Percentiles rank a stretch among this genome's conserved stretches.
These are phyloP conservation scores for Argya squamiceps DNA, from an alignment of 2,797 vertebrate species.

Conservation along the genomic window DNA sequence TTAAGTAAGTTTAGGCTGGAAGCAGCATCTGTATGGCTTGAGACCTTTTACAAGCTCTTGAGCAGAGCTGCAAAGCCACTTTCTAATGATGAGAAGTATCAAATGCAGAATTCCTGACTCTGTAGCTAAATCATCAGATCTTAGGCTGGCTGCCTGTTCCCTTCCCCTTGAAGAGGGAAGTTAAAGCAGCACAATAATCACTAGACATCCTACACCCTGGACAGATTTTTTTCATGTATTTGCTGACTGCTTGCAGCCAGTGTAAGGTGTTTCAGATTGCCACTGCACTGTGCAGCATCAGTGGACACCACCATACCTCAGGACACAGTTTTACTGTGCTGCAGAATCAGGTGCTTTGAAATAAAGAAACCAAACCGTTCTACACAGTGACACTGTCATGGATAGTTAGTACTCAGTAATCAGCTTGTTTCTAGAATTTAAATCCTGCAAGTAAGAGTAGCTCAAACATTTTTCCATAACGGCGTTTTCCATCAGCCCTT, in stretches of 20 bases:
- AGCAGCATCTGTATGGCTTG: not conserved
- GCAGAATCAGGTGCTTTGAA: constrained; percentile 49
- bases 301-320: constrained; percentile 52
- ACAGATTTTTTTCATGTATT: not conserved
- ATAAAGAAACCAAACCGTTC: constrained; percentile 33
- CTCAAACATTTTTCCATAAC: not conserved
- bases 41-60: not conserved
- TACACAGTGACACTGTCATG: not conserved
- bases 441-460: not conserved
- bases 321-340: constrained; percentile 47
- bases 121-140: not conserved
- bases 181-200: not conserved
- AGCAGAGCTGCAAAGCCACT: not conserved
- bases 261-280: not conserved
- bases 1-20: not conserved
- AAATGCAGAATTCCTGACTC: not conserved
- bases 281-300: constrained; percentile 8
- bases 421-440: constrained; percentile 27
- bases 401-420: not conserved
- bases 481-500: not conserved
- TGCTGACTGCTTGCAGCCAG: not conserved
- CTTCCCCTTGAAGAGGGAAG: not conserved
- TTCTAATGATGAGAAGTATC: not conserved
- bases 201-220: not conserved
- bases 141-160: not conserved